Conservation (phyloP, 2,888 invertebrate genomes). For the Cylloceria caligata region DNA sequence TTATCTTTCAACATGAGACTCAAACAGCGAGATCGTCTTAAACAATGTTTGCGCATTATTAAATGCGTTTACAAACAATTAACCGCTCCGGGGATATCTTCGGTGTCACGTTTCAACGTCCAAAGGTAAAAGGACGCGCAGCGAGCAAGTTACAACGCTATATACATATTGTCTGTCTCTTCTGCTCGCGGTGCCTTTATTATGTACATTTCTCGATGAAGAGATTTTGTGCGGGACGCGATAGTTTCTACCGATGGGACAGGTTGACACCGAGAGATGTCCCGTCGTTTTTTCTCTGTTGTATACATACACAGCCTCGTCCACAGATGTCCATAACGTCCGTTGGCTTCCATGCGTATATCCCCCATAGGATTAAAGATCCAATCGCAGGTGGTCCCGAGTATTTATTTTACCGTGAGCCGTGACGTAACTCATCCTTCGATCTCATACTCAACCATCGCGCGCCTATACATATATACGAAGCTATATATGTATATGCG, state of each 20-base stretch:
- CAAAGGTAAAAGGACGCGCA: neutral
- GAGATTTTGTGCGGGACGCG: slow-evolving; percentile 58
- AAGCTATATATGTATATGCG: neutral
- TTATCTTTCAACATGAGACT: neutral
- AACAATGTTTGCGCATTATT: slow-evolving; percentile 17
- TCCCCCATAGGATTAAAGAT: slow-evolving; percentile 57
- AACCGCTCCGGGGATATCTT: slow-evolving; percentile 18
- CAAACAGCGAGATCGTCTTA: neutral
- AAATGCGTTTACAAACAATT: slow-evolving; percentile 61
- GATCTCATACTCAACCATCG: slow-evolving; percentile 17
- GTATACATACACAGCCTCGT: slow-evolving; percentile 11
- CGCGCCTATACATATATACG: neutral
- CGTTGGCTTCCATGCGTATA: slow-evolving; percentile 33
- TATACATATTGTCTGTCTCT: slow-evolving; percentile 1
- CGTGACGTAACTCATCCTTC: slow-evolving; percentile 33
- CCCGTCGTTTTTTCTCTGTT: slow-evolving; percentile 37
- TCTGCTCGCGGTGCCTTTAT: slow-evolving; percentile 56
- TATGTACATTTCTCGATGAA: slow-evolving; percentile 66
- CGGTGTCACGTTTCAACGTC: slow-evolving; percentile 13
- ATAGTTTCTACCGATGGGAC: slow-evolving; percentile 60
- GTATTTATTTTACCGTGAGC: slow-evolving; percentile 40
- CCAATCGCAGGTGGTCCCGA: slow-evolving; percentile 60
- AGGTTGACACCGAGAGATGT: slow-evolving; percentile 55
- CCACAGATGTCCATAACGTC: slow-evolving; percentile 26
- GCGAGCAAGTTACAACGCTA: slow-evolving; percentile 3